Base-by-base conservation (phyloP, 2,797 vertebrate genomes). In the Heliangelus exortis region DNA sequence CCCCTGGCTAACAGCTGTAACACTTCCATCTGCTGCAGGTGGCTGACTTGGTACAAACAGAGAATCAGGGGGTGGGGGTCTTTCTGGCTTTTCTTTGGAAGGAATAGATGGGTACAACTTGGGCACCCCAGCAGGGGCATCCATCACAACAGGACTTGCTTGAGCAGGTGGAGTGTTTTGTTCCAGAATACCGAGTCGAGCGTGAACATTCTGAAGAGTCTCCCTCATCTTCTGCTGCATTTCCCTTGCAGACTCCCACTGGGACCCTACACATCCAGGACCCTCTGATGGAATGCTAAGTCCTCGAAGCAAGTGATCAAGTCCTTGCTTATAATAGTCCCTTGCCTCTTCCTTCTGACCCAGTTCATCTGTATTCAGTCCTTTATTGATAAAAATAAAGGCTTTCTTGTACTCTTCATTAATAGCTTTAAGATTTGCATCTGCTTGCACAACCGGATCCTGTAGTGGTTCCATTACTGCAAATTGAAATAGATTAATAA, bases 211-310 rank as follows among this genome's bases (percentile, higher is more conserved):
- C 93, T 97, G 98, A 28, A 99, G 96, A 0, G 99, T 99, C 95
- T 99, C 99, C 91, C 97, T 98, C 99, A 99, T 99, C 96, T 99
- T 99, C 92, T 97, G 96, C 28, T 99, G 99, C 99, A 99, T 99
- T 96, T 99, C 98, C 65, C 98, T 97, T 50, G 99, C 99, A 9
- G 98, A 98, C 8, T 99, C 98, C 99, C 99, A 99, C 65, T 97
- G 97, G 66, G 98, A 87, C 11, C 99, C 99, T 0, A 79, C 67
- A 33, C 98, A 98, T 3, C 98, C 97, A 5, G 98, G 97, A 8
- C 98, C 98, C 11, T 90, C 90, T 0, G 98, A 98, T 1, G 98
- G 98, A 93, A 99, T 97, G 16, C 97, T 98, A 76, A 99, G 84
- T 78, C 98, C 99, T 95, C 97, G 96, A 80, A 98, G 98, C 41